Conservation (phyloP, 2,797 vertebrate genomes). For the Gila robusta region DNA sequence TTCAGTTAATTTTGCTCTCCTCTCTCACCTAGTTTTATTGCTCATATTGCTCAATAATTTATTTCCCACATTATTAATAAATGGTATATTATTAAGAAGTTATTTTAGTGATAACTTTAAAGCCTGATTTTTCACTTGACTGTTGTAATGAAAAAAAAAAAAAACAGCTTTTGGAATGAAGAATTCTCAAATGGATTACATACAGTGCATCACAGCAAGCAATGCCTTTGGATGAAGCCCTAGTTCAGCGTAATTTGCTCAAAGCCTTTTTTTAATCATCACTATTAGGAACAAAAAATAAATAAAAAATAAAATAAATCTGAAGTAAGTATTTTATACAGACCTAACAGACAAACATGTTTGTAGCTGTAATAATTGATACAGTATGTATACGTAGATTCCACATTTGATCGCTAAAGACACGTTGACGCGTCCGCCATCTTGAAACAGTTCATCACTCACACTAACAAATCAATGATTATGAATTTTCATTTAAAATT, state of each 20-base stretch:
- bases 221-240: constrained; percentile 1
- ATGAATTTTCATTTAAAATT: too few species aligned
- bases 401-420: too few species aligned
- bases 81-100: constrained; percentile 17
- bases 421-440: background rate
- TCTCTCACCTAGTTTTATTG: constrained; percentile 60
- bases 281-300: background rate
- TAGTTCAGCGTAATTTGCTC: background rate
- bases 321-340: background rate
- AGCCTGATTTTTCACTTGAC: constrained; percentile 68
- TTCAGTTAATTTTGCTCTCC: constrained; percentile 81
- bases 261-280: background rate
- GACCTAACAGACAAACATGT: background rate
- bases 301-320: background rate
- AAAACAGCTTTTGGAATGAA: background rate
- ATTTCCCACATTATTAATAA: constrained; percentile 28
- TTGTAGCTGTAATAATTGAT: background rate
- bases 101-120: constrained; percentile 61
- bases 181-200: background rate
- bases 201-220: background rate
- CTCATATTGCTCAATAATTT: background rate
- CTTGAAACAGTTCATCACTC: background rate
- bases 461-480: background rate
- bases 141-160: constrained; percentile 64
- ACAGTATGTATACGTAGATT: too few species aligned